Conservation (phyloP, 2,888 invertebrate species). For the Nipponacmea schrenckii region DNA sequence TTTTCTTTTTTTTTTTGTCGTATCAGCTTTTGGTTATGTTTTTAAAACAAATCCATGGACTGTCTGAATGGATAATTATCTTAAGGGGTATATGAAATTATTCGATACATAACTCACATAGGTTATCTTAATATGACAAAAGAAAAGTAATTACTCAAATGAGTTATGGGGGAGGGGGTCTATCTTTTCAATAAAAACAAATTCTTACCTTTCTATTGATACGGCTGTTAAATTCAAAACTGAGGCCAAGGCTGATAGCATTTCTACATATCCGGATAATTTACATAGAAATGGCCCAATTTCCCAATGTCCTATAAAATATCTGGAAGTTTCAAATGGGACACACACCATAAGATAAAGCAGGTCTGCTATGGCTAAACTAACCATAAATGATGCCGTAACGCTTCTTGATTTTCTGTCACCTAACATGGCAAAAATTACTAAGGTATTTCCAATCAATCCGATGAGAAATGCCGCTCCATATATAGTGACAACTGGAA, state of each 20-base stretch:
- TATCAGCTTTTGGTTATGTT: no score
- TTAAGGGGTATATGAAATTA: no score
- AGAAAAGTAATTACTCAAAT: no score
- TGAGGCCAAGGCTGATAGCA: slow-evolving; percentile 69
- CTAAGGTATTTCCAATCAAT: slow-evolving; percentile 68
- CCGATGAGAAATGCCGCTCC: slow-evolving; percentile 66
- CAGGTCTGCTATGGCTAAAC: slow-evolving; percentile 67
- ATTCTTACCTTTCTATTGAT: slow-evolving; percentile 70
- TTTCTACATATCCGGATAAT: slow-evolving; percentile 68
- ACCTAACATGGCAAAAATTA: slow-evolving; percentile 67
- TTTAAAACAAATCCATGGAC: no score
- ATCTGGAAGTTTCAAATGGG: slow-evolving; percentile 68
- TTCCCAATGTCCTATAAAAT: slow-evolving; percentile 68
- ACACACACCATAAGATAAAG: slow-evolving; percentile 68
- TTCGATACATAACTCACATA: no score
- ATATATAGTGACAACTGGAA: slow-evolving; percentile 48
- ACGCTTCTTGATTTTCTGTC: slow-evolving; percentile 64
- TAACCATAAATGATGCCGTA: slow-evolving; percentile 58
- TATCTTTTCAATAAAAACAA: no score
- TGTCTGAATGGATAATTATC: no score
- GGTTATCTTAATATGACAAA: no score
- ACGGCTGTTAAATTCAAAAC: slow-evolving; percentile 70
- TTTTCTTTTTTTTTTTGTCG: no score
- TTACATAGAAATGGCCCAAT: slow-evolving; percentile 68
- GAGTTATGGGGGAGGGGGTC: no score